Evolutionary conservation across 2,797 vertebrate species (phyloP), one percentile per base, ranked within the genome.

Genomic region (Peromyscus melanophrys): DNA sequence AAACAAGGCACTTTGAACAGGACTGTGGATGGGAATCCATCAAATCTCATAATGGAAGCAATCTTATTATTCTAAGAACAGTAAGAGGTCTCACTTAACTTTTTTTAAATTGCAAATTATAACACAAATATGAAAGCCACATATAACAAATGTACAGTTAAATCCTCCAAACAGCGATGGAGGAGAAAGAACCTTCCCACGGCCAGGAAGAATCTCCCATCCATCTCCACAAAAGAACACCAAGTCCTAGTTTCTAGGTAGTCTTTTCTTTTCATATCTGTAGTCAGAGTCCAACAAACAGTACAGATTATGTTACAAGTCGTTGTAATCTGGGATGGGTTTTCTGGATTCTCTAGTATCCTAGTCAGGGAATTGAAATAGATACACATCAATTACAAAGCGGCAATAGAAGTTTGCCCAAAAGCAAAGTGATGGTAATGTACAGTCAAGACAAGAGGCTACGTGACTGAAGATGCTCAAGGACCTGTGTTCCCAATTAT

Each of bases 1-100:
- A 91, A 94, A 69, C 2, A 81, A 77, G 8, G 59, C 49, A 29
- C 59, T 92, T 94, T 27, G 31, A 75, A 59, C 85, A 90, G 82
- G 21, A 49, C 29, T 88, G 29, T 25, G 52, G 14, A 86, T 90
- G 40, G 37, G 29, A 86, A 19, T 75, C 52, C 40, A 31, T 88
- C 25, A 91, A 77, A 89, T 91, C 23, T 25, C 27, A 71, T 77
- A 71, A 59, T 46, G 46, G 63, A 95, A 96, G 55, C 43, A 95
- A 81, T 6, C 13, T 76, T 89, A 61, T 57, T 81, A 65, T 90
- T 80, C 37, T 61, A 89, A 82, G 8, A 17, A 83, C 55, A 2
- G 4, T 92, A 63, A 82, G 37, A 82, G 0, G 10, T 25, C 73
- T 71, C 37, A 25, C 19, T 12, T 61, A 46, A 57, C 14, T 77